phyloP scores from a whole-genome alignment of 2,797 vertebrate species.

The Calcarius lapponicus region DNA sequence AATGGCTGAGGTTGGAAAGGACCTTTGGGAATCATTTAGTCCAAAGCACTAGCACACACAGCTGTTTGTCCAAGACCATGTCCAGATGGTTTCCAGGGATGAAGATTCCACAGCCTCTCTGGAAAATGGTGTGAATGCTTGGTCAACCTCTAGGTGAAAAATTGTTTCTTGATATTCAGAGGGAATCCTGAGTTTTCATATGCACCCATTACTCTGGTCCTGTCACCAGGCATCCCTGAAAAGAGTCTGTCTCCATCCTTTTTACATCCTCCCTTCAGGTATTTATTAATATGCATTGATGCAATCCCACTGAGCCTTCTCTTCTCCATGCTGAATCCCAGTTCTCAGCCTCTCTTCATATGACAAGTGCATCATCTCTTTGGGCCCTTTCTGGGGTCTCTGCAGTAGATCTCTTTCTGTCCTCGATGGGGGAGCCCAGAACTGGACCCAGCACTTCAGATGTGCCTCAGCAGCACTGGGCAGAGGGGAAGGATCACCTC shows the following conservation, averaged over 20 bases:
- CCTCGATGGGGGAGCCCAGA: neutral
- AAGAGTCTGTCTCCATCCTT: neutral
- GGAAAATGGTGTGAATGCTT: neutral
- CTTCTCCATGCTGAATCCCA: neutral
- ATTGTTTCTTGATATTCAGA: neutral
- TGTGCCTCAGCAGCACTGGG: neutral
- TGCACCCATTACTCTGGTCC: neutral
- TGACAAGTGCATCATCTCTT: neutral
- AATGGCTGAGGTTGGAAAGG: neutral
- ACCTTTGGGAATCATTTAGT: neutral
- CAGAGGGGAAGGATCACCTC: neutral
- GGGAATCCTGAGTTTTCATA: neutral
- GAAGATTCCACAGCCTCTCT: neutral
- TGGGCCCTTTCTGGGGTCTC: neutral
- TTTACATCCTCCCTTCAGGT: neutral
- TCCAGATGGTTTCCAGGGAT: neutral
- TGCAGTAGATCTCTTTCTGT: neutral
- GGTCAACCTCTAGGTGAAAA: neutral
- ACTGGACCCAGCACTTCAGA: neutral
- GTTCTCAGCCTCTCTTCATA: neutral
- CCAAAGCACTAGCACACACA: neutral
- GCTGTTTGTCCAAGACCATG: accelerated
- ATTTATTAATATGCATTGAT: neutral
- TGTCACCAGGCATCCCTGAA: neutral
- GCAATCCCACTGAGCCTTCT: neutral